Conservation (phyloP, 2,888 invertebrate genomes). For the Nipponacmea schrenckii region DNA sequence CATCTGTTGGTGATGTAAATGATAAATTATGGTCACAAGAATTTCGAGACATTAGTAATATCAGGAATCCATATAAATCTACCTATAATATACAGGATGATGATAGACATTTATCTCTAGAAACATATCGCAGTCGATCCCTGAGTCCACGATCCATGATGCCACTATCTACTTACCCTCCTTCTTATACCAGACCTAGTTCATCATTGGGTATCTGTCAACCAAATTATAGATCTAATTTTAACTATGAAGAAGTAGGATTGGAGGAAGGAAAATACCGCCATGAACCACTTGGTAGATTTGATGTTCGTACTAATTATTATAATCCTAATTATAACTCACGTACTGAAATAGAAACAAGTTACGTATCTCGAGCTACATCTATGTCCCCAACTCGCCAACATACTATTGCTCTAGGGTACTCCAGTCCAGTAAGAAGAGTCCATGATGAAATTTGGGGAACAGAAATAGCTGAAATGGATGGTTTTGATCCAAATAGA, state of each 20-base stretch:
- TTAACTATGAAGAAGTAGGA: neutral
- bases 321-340: neutral
- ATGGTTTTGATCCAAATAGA: conserved; percentile 44
- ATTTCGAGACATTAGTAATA: neutral
- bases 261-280: neutral
- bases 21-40: conserved; percentile 1
- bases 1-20: neutral
- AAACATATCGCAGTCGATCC: conserved; percentile 18
- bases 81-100: conserved; percentile 20
- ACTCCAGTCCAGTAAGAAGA: conserved; percentile 52
- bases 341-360: neutral
- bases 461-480: conserved; percentile 29
- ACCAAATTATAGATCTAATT: neutral
- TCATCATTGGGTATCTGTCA: neutral
- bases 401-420: conserved; percentile 42
- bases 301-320: conserved; percentile 1
- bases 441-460: conserved; percentile 57
- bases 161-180: neutral
- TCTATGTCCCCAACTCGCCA: neutral
- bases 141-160: conserved; percentile 8
- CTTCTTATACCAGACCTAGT: neutral
- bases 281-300: neutral
- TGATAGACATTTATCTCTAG: conserved; percentile 12
- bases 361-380: neutral
- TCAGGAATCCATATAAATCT: conserved; percentile 7